These are phyloP conservation scores for Seriola rivoliana DNA, from an alignment of 2,113 vertebrate species.

Conservation along the genomic window DNA sequence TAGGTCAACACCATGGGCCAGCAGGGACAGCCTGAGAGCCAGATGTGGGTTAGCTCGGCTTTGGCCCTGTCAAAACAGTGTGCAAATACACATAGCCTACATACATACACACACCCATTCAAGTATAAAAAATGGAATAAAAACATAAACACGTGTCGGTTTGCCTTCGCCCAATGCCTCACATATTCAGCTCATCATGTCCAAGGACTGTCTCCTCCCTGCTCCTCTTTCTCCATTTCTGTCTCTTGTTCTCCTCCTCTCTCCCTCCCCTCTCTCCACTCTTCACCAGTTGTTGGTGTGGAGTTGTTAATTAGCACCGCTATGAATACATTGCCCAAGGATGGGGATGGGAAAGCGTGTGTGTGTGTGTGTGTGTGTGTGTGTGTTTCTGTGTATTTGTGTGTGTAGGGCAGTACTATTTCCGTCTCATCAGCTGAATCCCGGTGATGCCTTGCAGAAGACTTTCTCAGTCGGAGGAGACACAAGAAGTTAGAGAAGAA, in stretches of 20 bases:
- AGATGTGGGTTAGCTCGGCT: conserved; percentile 31
- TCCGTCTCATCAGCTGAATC: conserved; percentile 73
- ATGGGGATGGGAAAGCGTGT: conserved; percentile 36
- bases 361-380: conserved; percentile 21
- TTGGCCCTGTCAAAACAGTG: conserved; percentile 31
- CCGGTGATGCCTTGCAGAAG: conserved; percentile 39
- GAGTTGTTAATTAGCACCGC: conserved; percentile 78
- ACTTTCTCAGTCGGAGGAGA: conserved; percentile 18
- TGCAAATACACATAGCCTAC: background rate
- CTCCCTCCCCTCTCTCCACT: conserved; percentile 23
- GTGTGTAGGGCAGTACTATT: conserved; percentile 58
- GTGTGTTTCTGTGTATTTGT: conserved; percentile 20
- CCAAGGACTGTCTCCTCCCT: conserved; percentile 28
- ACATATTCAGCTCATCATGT: conserved; percentile 41
- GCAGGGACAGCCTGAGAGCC: conserved; percentile 35
- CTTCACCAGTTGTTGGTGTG: conserved; percentile 56
- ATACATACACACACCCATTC: background rate
- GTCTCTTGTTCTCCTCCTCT: conserved; percentile 17
- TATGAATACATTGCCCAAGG: conserved; percentile 77
- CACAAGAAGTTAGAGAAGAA: conserved; percentile 1
- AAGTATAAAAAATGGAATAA: no score
- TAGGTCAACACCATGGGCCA: conserved; percentile 8
- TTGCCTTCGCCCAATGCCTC: conserved; percentile 12
- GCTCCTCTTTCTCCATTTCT: background rate
- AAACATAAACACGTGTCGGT: background rate